These are phyloP conservation scores for Trachymyrmex septentrionalis DNA, from an alignment of 1,140 invertebrate species.

Conservation along the genomic window DNA sequence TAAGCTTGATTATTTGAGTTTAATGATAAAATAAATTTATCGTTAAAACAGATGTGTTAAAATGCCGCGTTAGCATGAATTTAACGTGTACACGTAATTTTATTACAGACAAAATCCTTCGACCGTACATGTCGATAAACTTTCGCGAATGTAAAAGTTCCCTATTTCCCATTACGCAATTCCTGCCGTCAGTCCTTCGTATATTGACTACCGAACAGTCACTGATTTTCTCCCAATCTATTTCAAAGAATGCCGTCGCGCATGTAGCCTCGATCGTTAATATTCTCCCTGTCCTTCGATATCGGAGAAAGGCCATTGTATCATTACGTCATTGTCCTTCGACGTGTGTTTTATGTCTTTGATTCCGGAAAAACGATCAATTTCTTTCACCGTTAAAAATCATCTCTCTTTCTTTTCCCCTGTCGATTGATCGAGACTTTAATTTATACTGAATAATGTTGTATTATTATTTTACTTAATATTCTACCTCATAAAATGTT, in stretches of 20 bases:
- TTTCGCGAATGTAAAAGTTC: slow-evolving; percentile 14
- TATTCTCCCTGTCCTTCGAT: slow-evolving; percentile 10
- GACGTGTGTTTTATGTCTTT: neutral
- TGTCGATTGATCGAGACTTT: neutral
- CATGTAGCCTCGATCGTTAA: slow-evolving; percentile 15
- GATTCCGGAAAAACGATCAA: neutral
- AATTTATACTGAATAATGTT: neutral
- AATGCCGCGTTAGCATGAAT: neutral
- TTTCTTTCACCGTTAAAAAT: neutral
- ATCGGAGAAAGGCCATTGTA: slow-evolving; percentile 11
- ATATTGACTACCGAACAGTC: slow-evolving; percentile 30
- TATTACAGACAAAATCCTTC: slow-evolving; percentile 5
- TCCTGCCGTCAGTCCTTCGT: neutral
- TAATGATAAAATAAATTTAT: neutral
- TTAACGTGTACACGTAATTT: neutral
- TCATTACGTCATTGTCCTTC: slow-evolving; percentile 13
- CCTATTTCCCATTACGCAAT: neutral
- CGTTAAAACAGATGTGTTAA: neutral
- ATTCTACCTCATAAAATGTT: neutral
- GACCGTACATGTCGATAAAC: neutral
- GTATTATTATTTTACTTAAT: slow-evolving; percentile 39
- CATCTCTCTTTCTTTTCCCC: neutral
- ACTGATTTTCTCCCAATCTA: slow-evolving; percentile 24
- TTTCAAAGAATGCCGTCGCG: slow-evolving; percentile 14
- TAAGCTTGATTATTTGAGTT: neutral